Evolutionary conservation across 2,888 invertebrate genomes (phyloP), one percentile per base, ranked within the genome.

Genomic region (Acrocera orbiculus): DNA sequence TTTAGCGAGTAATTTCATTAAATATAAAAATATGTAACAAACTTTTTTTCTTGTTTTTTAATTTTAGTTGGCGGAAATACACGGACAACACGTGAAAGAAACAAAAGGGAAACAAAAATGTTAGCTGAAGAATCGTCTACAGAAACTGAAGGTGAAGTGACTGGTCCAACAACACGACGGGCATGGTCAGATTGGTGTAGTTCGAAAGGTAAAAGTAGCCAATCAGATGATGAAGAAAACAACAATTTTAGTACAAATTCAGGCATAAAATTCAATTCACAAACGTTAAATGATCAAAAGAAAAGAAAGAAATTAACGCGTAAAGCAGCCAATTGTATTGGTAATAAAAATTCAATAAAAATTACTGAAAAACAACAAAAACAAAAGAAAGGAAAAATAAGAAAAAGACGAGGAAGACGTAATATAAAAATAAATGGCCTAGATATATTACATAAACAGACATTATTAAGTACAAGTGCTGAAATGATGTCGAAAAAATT

Each of bases 381-480:
- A 35, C 34, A 42, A 26, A 49, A 51, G 44, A 61, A 69, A 29
- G 70, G 76, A 45, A 61, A 73, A 52, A 65, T 74, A 33, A 71
- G 70, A 54, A 75, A 75, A 56, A 68, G 73, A 48, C 59, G 73
- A 47, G 71, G 70, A 46, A 70, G 74, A 24, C 73, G 75, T 47
- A 63, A 71, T 6, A 61, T 78, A 30, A 78, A 79, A 61, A 87
- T 89, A 53, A 80, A 76, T 42, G 87, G 87, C 13, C 65, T 90
- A 47, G 89, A 90, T 63, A 66, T 87, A 47, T 63, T 90, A 44
- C 89, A 90, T 59, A 82, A 78, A 47, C 80, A 87, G 59, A 90
- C 90, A 23, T 65, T 90, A 44, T 69, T 86, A 6, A 87, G 87
- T 52, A 87, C 87, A 13, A 75, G 81, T 15, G 73, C 75, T 32